Percentiles rank a stretch among this genome's conserved stretches.
phyloP scores from a whole-genome alignment of 2,113 vertebrate genomes.

The Eudorcas thomsonii region DNA sequence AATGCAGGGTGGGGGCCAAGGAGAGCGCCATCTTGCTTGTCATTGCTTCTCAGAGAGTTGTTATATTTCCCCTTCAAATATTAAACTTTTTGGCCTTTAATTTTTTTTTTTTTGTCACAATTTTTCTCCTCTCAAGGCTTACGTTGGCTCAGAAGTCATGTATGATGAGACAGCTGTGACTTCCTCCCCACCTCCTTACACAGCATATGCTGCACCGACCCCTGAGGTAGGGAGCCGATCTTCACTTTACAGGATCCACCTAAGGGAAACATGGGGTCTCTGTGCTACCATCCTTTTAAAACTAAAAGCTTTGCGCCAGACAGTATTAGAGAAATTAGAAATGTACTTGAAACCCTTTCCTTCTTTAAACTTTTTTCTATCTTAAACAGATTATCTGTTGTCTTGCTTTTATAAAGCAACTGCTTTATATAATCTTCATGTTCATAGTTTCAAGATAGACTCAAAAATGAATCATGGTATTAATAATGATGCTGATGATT shows the following conservation, averaged over 20 bases:
- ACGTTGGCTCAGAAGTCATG: constrained; percentile 78
- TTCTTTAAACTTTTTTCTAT: background rate
- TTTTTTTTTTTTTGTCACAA: background rate
- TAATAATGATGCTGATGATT: background rate
- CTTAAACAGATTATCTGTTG: background rate
- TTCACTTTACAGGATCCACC: background rate
- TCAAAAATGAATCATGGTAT: background rate
- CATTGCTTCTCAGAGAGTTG: background rate
- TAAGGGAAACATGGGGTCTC: background rate
- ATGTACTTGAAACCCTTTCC: background rate
- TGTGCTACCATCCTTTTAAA: background rate
- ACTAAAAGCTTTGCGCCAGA: background rate
- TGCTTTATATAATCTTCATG: background rate
- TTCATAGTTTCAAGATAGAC: background rate
- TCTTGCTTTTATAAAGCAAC: background rate
- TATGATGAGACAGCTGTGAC: constrained; percentile 80
- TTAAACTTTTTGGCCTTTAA: background rate
- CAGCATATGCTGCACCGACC: constrained; percentile 81
- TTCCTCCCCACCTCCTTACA: constrained; percentile 83
- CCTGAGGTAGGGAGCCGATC: constrained; percentile 76
- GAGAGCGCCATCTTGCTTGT: background rate
- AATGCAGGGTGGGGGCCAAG: background rate
- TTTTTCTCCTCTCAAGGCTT: constrained; percentile 66
- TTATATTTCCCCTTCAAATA: background rate
- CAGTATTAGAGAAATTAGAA: background rate